Conservation (phyloP, 2,797 vertebrate genomes). For the Cryptoprocta ferox region DNA sequence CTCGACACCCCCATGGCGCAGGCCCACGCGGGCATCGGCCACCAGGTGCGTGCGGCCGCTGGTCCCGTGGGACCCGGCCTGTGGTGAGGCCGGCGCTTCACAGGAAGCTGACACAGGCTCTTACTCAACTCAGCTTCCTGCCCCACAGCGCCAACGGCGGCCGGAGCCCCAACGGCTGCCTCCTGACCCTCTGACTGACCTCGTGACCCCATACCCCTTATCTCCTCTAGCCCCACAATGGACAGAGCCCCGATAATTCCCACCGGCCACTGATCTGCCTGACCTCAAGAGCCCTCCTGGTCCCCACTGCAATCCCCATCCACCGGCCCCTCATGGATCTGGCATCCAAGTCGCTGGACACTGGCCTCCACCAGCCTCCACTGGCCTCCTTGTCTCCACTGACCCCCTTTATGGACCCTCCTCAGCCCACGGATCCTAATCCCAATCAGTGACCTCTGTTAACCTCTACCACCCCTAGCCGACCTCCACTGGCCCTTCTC, state of each 20-base stretch:
- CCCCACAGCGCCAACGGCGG: conserved; percentile 60
- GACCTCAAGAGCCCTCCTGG: too few species aligned
- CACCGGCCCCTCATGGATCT: rapidly evolving
- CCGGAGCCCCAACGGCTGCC: conserved; percentile 60
- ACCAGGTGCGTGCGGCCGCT: conserved; percentile 83
- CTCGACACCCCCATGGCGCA: conserved; percentile 91
- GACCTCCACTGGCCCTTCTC: not conserved
- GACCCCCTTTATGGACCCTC: not conserved
- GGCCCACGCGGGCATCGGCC: conserved; percentile 87
- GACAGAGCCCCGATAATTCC: not conserved
- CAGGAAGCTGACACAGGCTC: conserved; percentile 86
- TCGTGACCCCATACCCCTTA: not conserved
- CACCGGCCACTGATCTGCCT: not conserved
- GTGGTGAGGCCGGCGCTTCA: conserved; percentile 78
- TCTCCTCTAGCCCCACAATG: not conserved
- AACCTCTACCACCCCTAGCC: not conserved
- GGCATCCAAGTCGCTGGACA: not conserved
- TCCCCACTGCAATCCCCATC: not conserved
- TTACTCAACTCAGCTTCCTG: conserved; percentile 89
- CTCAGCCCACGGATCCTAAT: not conserved
- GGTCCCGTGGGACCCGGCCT: not conserved
- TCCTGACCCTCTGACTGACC: conserved; percentile 62
- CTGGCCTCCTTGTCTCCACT: not conserved
- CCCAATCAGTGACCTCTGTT: not conserved
- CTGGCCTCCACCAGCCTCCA: rapidly evolving